Conservation (phyloP, 2,888 invertebrate genomes). For the Fissipunctia ypsillon region DNA sequence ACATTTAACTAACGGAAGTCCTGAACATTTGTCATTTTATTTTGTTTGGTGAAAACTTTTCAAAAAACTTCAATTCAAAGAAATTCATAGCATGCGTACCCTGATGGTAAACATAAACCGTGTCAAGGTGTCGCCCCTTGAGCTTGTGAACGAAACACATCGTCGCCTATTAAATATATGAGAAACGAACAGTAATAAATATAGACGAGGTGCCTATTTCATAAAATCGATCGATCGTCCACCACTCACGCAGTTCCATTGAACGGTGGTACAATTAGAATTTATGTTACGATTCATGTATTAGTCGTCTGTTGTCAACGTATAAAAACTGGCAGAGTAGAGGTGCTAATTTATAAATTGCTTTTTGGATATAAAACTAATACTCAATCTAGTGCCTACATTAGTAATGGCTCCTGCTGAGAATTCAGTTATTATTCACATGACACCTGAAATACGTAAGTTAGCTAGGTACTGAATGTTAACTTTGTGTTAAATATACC, state of each 20-base stretch:
- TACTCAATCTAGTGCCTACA: background rate
- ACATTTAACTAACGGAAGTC: slow-evolving; percentile 3
- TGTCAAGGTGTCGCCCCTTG: slow-evolving; percentile 42
- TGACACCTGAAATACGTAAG: background rate
- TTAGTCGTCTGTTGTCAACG: slow-evolving; percentile 52
- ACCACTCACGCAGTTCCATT: slow-evolving; percentile 61
- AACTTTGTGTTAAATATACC: background rate
- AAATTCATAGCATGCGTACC: background rate
- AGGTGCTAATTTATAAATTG: slow-evolving; percentile 45
- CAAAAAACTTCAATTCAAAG: background rate
- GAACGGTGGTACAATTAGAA: slow-evolving; percentile 64
- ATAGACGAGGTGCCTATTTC: slow-evolving; percentile 43
- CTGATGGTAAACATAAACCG: background rate
- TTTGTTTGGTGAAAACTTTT: background rate
- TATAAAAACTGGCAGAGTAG: slow-evolving; percentile 56
- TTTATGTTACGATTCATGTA: slow-evolving; percentile 64
- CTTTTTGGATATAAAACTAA: slow-evolving; percentile 30
- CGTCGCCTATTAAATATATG: slow-evolving; percentile 41
- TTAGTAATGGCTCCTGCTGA: slow-evolving; percentile 4
- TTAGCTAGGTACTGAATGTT: background rate
- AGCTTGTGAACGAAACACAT: slow-evolving; percentile 29
- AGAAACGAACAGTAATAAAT: slow-evolving; percentile 35
- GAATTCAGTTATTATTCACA: slow-evolving; percentile 13
- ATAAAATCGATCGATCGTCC: slow-evolving; percentile 67
- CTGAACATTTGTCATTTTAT: background rate